Evolutionary conservation across 2,888 invertebrate genomes (phyloP).

Genomic region (Agrotis puta): DNA sequence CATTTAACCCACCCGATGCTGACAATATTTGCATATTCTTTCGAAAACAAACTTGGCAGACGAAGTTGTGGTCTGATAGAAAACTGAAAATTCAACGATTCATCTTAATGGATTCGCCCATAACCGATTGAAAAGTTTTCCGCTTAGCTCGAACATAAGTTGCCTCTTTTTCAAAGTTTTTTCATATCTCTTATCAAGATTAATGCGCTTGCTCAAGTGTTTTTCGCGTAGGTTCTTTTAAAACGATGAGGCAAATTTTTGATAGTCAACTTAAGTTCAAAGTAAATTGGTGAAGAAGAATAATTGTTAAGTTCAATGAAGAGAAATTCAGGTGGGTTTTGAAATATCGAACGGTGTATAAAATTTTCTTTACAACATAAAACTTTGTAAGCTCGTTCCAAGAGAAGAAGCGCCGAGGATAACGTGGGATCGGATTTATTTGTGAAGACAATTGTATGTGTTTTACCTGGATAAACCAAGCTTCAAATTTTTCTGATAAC

Average conservation of each 20-base stretch:
- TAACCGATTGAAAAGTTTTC: slow-evolving; percentile 66
- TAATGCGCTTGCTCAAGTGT: slow-evolving; percentile 47
- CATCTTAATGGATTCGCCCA: slow-evolving; percentile 59
- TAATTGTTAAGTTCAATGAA: neutral
- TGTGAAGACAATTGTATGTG: slow-evolving; percentile 41
- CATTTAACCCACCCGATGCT: slow-evolving; percentile 18
- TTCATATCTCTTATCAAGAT: slow-evolving; percentile 60
- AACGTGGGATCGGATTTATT: slow-evolving; percentile 39
- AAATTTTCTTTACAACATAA: slow-evolving; percentile 22
- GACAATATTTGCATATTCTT: slow-evolving; percentile 56
- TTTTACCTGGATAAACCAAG: slow-evolving; percentile 47
- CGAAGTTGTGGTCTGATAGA: slow-evolving; percentile 58
- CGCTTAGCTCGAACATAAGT: slow-evolving; percentile 58
- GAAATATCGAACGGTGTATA: neutral
- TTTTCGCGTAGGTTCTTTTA: slow-evolving; percentile 18
- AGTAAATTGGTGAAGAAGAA: neutral
- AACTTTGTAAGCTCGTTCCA: slow-evolving; percentile 29
- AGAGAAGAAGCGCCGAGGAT: neutral
- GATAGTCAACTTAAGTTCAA: neutral
- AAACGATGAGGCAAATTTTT: slow-evolving; percentile 29
- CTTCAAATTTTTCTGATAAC: slow-evolving; percentile 27
- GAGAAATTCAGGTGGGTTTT: neutral
- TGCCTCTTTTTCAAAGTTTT: slow-evolving; percentile 51
- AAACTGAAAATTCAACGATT: slow-evolving; percentile 62
- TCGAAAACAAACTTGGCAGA: slow-evolving; percentile 37